Evolutionary conservation across 2,797 vertebrate species (phyloP), one percentile per base, ranked within the genome.

Genomic region (Sternotherus odoratus): DNA sequence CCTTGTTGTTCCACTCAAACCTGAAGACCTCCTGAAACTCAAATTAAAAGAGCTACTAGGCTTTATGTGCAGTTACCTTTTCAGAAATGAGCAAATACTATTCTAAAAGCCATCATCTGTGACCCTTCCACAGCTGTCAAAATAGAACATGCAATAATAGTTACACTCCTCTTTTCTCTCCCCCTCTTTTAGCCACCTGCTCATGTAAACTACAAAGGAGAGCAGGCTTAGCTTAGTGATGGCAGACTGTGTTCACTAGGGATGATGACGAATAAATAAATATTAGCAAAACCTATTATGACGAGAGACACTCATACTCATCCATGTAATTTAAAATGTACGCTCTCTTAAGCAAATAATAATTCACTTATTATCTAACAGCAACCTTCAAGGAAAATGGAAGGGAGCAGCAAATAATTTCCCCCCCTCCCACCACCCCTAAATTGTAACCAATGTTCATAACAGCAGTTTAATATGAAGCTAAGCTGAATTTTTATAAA

Each of bases 291-390:
- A 83, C 24, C 74, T 94, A 28, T 82, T 48, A 75, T 94, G 79
- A 77, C n/a, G 60, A 82, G 81, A 82, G 78, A 88, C 50, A 33
- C 21, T 28, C 49, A 85, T 78, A 93, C 28, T 94, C 85, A 74
- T 86, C 43, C 60, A 15, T 16, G 39, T 21, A 91, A 92, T 87
- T 95, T 91, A 86, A 90, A 95, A 90, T 83, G 77, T 80, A 89
- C 33, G 50, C 53, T 94, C 72, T 77, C 16, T 50, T 13, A 86
- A 53, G 36, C 53, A 89, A 90, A 79, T 94, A 82, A 82, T 86
- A 83, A 91, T 89, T 87, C 87, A 92, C 75, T 88, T 82, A 36
- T 82, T 77, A 92, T 54, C 50, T 77, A 93, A 89, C 77, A 92
- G 77, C 9, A 92, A 10, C 53, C 66, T 66, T 93, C 21, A 43